Conservation (phyloP, 2,888 invertebrate genomes). For the Cyclophora albipunctata region DNA sequence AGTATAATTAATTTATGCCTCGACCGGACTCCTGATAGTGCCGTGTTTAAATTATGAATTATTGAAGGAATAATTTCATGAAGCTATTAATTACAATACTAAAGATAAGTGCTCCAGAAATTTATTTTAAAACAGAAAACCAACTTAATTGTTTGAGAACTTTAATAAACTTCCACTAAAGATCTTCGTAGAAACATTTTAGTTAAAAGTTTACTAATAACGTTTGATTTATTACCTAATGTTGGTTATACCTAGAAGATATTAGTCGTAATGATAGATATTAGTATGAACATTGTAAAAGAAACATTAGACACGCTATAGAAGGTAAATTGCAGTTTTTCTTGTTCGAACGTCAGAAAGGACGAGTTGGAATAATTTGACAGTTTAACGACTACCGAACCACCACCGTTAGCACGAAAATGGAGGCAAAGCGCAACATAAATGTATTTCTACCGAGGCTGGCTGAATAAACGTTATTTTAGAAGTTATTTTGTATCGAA, state of each 20-base stretch:
- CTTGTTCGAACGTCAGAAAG: slow-evolving; percentile 43
- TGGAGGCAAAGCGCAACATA: slow-evolving; percentile 26
- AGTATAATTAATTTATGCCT: slow-evolving; percentile 9
- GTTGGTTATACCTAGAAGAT: too few species aligned
- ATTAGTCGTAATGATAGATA: neutral
- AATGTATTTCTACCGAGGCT: slow-evolving; percentile 26
- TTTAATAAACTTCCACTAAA: too few species aligned
- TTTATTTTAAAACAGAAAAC: neutral
- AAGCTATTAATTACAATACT: neutral
- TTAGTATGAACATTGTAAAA: slow-evolving; percentile 37
- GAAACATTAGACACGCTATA: slow-evolving; percentile 55
- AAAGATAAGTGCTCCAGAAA: slow-evolving; percentile 5
- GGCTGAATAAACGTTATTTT: slow-evolving; percentile 30
- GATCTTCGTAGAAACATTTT: too few species aligned
- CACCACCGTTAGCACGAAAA: slow-evolving; percentile 32
- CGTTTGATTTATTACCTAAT: neutral
- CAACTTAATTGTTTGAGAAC: too few species aligned
- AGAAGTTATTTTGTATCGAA: slow-evolving; percentile 27
- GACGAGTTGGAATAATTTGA: slow-evolving; percentile 55
- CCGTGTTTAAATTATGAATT: slow-evolving; percentile 27
- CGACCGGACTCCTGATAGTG: slow-evolving; percentile 20
- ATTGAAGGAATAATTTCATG: slow-evolving; percentile 22
- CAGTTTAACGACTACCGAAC: slow-evolving; percentile 48
- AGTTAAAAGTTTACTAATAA: too few species aligned
- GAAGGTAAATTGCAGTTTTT: slow-evolving; percentile 47